Percentiles rank a stretch among this genome's conserved stretches.
These are phyloP conservation scores for Aspidoscelis tigris DNA, from an alignment of 2,113 vertebrate species.

Conservation along the genomic window DNA sequence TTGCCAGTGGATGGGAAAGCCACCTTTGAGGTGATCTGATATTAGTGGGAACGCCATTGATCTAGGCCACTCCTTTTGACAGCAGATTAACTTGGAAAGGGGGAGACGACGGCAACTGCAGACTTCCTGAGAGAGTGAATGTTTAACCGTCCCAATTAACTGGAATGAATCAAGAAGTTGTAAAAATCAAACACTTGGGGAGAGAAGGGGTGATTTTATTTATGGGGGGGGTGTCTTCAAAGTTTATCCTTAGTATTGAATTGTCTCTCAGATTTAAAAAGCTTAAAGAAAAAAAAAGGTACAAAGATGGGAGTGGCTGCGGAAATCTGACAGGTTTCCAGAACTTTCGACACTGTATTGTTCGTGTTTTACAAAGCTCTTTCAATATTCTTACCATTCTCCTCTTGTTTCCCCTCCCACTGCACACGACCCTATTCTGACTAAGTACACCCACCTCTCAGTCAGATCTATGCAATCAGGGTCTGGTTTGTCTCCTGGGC, in stretches of 20 bases:
- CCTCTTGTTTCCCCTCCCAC: not conserved
- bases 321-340: slow-evolving; percentile 72
- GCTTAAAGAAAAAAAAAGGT: slow-evolving; percentile 55
- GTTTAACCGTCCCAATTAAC: slow-evolving; percentile 56
- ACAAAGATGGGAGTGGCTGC: slow-evolving; percentile 64
- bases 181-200: slow-evolving; percentile 52
- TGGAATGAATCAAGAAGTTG: slow-evolving; percentile 52
- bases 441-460: slow-evolving; percentile 69
- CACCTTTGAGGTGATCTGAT: not conserved
- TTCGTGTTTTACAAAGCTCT: slow-evolving; percentile 59
- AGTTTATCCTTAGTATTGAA: slow-evolving; percentile 62
- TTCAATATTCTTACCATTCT: not conserved
- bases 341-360: slow-evolving; percentile 71
- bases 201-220: slow-evolving; percentile 31
- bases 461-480: slow-evolving; percentile 69
- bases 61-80: slow-evolving; percentile 3
- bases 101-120: slow-evolving; percentile 25
- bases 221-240: slow-evolving; percentile 54
- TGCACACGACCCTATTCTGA: slow-evolving; percentile 50
- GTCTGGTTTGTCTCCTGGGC: slow-evolving; percentile 70
- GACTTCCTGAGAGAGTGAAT: slow-evolving; percentile 25
- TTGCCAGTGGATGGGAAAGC: not conserved
- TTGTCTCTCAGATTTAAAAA: slow-evolving; percentile 52
- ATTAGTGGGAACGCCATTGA: slow-evolving; percentile 15
- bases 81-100: slow-evolving; percentile 25